Base-by-base conservation (phyloP, 2,113 vertebrate genomes). In the Phainopepla nitens region DNA sequence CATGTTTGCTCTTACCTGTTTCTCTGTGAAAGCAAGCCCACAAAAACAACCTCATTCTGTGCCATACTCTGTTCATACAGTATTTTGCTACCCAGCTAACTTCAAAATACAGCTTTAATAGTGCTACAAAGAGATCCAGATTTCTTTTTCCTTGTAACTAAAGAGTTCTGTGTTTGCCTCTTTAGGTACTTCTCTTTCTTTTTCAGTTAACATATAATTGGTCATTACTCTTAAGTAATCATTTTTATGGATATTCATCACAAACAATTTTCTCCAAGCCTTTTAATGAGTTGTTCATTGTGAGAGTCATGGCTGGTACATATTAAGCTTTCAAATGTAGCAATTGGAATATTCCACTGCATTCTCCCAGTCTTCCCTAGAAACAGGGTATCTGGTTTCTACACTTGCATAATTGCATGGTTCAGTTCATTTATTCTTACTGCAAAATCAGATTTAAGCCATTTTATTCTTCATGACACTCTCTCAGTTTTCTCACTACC, bases 351-450 rank as follows among this genome's bases (percentile, higher is more conserved):
- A 78, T 71, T 84, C 36, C 35, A 42, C 73, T 58, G 70, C 57
- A 69, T 84, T 92, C 36, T 24, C 39, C n/a, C 3, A 4, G 44
- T 49, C 73, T 91, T 81, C 90, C 81, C 29, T 89, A 71, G 94
- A 86, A 97, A 95, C 77, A 42, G 53, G 9, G 11, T 78, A 39
- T 81, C 87, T 87, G 49, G 24, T 91, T 91, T 89, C 92, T 71
- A 44, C 77, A 35, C 73, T 82, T 78, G 49, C 73, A 57, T 85
- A 92, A 91, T 60, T 87, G 77, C 36, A 15, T 7, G 53, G 41
- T 71, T 95, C 53, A 53, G 47, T 78, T 90, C 27, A 75, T 91
- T 92, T 94, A 64, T 71, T 84, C 41, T 61, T 87, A 82, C 68
- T 93, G 73, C 58, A 91, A 80, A 81, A 79, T 76, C 78, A 76